phyloP scores from a whole-genome alignment of 2,113 vertebrate genomes.

The Microtus richardsoni region DNA sequence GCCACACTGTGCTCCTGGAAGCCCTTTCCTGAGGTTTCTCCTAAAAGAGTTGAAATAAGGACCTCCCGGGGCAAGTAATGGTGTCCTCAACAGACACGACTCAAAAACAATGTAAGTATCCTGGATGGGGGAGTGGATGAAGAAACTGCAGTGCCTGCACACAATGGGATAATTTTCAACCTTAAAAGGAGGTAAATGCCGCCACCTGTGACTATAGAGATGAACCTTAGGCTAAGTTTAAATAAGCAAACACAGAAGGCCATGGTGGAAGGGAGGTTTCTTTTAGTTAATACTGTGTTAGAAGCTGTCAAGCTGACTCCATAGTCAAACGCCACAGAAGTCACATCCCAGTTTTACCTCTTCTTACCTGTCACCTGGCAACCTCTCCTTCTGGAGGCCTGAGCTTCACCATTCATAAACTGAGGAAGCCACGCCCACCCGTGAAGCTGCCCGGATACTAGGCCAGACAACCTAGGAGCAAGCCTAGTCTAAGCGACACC shows the following conservation, averaged over 20 bases:
- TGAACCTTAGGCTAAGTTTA: not conserved
- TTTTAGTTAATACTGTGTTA: not conserved
- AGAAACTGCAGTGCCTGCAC: not conserved
- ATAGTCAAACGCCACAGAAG: not conserved
- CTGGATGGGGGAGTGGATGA: not conserved
- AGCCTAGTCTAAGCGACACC: too few relatives aligned
- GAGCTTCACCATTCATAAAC: not conserved
- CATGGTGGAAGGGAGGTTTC: not conserved
- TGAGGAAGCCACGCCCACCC: fast-evolving
- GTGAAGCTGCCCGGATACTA: not conserved
- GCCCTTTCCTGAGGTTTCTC: not conserved
- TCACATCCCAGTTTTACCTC: not conserved
- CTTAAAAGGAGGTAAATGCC: not conserved
- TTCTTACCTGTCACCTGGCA: not conserved
- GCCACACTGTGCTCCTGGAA: not conserved
- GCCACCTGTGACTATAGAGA: not conserved
- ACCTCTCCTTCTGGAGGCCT: not conserved
- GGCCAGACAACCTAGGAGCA: not conserved
- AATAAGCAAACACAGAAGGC: not conserved
- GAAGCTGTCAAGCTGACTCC: not conserved
- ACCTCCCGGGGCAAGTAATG: fast-evolving
- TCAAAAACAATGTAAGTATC: not conserved
- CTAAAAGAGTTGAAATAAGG: not conserved
- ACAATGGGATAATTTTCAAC: not conserved
- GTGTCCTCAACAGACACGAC: not conserved